A percentile compares a stretch with the other conserved stretches of the same genome.
These are phyloP conservation scores for Nothocercus julius DNA, from an alignment of 2,113 vertebrate genomes.

Conservation along the genomic window DNA sequence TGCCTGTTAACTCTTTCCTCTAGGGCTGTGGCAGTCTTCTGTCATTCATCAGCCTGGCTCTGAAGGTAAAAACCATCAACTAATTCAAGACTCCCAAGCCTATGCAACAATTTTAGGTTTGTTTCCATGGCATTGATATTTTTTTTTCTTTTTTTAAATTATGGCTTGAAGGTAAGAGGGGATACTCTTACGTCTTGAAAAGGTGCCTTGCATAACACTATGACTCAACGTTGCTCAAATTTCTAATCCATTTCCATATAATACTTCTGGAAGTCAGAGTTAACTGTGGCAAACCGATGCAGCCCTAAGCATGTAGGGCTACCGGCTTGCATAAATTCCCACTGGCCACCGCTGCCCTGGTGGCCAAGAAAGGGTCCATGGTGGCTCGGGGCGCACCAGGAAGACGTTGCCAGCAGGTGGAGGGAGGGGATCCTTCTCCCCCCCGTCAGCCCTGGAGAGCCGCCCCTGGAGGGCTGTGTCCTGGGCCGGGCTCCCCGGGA, in stretches of 20 bases:
- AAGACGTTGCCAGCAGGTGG: too few species aligned
- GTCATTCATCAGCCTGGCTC: not conserved
- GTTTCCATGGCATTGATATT: constrained; percentile 5
- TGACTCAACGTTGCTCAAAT: not conserved
- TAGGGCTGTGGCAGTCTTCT: not conserved
- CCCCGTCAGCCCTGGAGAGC: too few species aligned
- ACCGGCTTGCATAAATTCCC: too few species aligned
- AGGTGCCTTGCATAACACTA: not conserved
- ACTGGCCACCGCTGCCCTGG: too few species aligned
- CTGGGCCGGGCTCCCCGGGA: too few species aligned
- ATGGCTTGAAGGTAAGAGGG: not conserved
- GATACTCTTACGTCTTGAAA: not conserved
- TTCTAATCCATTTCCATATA: not conserved
- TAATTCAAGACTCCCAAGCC: not conserved
- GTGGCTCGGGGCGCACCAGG: too few species aligned
- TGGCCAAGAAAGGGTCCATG: too few species aligned
- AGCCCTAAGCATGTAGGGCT: not conserved
- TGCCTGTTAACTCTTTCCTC: not conserved
- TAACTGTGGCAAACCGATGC: not conserved
- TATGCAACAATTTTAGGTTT: not conserved
- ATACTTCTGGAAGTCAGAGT: not conserved
- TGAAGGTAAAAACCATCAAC: not conserved
- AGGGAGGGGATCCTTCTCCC: too few species aligned
- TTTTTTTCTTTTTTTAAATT: not conserved
- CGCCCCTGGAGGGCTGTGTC: too few species aligned